Evolutionary conservation across 2,888 invertebrate genomes (phyloP).

Genomic region (Synergus umbraculus): DNA sequence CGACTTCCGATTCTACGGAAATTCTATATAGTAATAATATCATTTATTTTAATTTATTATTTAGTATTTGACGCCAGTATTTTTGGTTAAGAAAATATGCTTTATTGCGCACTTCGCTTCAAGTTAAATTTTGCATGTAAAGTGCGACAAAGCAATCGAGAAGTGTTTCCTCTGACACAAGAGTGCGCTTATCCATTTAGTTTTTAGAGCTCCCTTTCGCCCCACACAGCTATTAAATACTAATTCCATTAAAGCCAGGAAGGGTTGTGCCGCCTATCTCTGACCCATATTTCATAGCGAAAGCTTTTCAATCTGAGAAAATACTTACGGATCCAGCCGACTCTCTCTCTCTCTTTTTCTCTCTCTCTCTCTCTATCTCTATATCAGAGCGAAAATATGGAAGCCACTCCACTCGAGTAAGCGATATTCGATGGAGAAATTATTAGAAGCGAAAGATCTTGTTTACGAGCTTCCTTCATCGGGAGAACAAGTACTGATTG

Average conservation of each 20-base stretch:
- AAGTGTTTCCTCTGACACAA: not conserved
- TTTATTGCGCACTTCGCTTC: not conserved
- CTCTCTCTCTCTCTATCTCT: conserved; percentile 23
- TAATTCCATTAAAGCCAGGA: conserved; percentile 77
- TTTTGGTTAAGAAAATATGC: not conserved
- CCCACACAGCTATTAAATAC: conserved; percentile 73
- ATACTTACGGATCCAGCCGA: conserved; percentile 57
- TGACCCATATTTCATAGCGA: conserved; percentile 77
- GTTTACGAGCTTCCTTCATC: not conserved
- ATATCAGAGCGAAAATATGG: not conserved
- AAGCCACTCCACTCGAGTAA: not conserved
- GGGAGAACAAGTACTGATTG: not conserved
- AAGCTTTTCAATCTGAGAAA: conserved; percentile 74
- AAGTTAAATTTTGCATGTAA: conserved; percentile 1
- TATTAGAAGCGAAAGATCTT: not conserved
- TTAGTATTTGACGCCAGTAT: not conserved
- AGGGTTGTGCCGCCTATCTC: conserved; percentile 74
- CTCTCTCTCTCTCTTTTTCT: conserved; percentile 36
- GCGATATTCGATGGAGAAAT: not conserved
- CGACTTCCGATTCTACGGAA: too few species aligned
- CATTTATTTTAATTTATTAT: not conserved
- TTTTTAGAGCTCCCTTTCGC: conserved; percentile 66
- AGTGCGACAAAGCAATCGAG: conserved; percentile 5
- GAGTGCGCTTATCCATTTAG: conserved; percentile 66
- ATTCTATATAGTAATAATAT: too few species aligned